A percentile compares a stretch with the other conserved stretches of the same genome.
These are phyloP conservation scores for Polyodon spathula DNA, from an alignment of 2,113 vertebrate species.

Conservation along the genomic window DNA sequence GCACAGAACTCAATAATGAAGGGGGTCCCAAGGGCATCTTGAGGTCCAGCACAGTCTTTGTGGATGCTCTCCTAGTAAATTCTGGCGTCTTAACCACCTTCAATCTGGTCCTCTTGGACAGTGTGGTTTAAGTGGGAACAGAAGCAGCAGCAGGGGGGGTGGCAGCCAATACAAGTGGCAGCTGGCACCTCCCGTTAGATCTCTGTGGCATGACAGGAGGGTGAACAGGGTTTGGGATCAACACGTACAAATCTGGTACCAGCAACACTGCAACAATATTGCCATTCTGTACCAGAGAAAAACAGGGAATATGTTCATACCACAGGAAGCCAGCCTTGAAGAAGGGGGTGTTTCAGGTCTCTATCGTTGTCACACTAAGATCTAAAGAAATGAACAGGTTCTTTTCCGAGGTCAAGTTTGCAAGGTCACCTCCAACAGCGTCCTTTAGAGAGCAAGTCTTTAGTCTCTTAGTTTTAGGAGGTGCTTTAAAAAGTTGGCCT, in stretches of 20 bases:
- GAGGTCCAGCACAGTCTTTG: conserved; percentile 17
- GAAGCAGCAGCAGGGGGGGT: conserved; percentile 25
- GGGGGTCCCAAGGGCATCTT: conserved; percentile 32
- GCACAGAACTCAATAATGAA: conserved; percentile 15
- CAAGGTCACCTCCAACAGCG: conserved; percentile 2
- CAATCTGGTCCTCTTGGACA: conserved; percentile 13
- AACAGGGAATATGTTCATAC: conserved; percentile 6
- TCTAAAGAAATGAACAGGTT: conserved; percentile 3
- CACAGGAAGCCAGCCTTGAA: conserved; percentile 11
- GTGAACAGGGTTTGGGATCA: not conserved
- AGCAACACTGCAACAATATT: not conserved
- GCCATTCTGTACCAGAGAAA: not conserved
- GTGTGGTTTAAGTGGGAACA: conserved; percentile 19
- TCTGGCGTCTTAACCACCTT: conserved; percentile 9
- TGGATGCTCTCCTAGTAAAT: conserved; percentile 11
- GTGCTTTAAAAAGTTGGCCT: conserved; percentile 25
- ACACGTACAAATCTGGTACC: not conserved
- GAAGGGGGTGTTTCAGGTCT: not conserved
- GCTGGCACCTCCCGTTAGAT: conserved; percentile 6
- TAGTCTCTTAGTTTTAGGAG: conserved; percentile 34
- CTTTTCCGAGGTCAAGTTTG: not conserved
- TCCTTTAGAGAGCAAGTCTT: conserved; percentile 28
- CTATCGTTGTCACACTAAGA: conserved; percentile 1
- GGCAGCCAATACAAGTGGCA: conserved; percentile 13
- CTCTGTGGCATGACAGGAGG: not conserved